These are phyloP conservation scores for Apistogramma diplotaenia DNA, from an alignment of 2,113 vertebrate species.

Conservation along the genomic window DNA sequence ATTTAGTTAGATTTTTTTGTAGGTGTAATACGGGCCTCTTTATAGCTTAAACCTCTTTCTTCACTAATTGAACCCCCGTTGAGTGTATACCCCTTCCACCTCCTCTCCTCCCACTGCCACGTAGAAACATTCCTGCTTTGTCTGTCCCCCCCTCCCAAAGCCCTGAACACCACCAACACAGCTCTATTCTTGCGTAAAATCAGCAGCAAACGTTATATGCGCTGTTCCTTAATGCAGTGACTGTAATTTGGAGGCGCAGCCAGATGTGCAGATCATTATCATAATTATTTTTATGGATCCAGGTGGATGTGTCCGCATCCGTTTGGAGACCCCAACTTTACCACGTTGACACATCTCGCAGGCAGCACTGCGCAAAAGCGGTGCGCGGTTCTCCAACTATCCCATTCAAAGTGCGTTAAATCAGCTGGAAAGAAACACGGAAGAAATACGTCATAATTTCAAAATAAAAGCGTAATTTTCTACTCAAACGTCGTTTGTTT, in stretches of 20 bases:
- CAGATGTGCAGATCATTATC: background rate
- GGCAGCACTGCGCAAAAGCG: slow-evolving; percentile 66
- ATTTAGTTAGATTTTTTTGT: background rate
- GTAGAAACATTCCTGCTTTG: slow-evolving; percentile 65
- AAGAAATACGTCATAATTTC: background rate
- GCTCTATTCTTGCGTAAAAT: background rate
- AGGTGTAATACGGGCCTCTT: background rate
- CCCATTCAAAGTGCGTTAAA: slow-evolving; percentile 43
- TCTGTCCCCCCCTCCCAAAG: background rate
- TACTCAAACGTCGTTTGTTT: accelerated
- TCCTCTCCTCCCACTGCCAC: slow-evolving; percentile 64
- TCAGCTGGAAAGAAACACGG: background rate
- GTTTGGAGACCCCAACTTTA: slow-evolving; percentile 48
- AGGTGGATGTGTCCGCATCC: background rate
- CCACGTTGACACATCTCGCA: slow-evolving; percentile 77
- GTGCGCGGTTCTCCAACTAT: slow-evolving; percentile 65
- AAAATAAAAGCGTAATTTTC: slow-evolving; percentile 6
- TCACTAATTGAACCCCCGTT: slow-evolving; percentile 43
- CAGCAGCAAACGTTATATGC: background rate
- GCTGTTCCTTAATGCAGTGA: background rate
- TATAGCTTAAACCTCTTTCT: background rate
- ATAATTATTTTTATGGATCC: background rate
- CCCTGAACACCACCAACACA: background rate
- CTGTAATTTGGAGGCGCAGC: background rate
- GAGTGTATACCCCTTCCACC: slow-evolving; percentile 10